phyloP scores from a whole-genome alignment of 2,888 invertebrate genomes.

The Tromatobia lineatoria region DNA sequence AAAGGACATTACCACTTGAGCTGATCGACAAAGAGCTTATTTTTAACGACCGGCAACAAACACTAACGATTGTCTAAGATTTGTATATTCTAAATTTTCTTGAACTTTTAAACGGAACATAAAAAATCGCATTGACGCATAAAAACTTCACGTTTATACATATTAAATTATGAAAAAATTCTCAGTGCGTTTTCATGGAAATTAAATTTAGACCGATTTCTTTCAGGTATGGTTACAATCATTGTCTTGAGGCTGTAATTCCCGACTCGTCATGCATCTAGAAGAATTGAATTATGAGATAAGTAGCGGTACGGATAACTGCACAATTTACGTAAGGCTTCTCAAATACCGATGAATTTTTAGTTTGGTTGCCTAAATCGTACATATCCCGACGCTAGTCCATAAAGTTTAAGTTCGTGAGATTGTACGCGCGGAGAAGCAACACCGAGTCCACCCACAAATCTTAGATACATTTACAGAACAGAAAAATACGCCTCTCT shows the following conservation, averaged over 20 bases:
- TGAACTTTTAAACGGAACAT: too few relatives aligned
- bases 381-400: conserved; percentile 79
- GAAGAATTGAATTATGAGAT: conserved; percentile 47
- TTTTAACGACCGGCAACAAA: too few relatives aligned
- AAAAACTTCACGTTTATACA: too few relatives aligned
- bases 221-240: conserved; percentile 84
- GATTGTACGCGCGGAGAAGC: conserved; percentile 58
- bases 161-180: not conserved
- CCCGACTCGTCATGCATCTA: conserved; percentile 1
- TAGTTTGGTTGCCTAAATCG: conserved; percentile 50
- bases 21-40: too few relatives aligned
- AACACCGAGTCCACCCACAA: conserved; percentile 31
- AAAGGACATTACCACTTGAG: too few relatives aligned
- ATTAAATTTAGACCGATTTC: conserved; percentile 45
- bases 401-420: conserved; percentile 72
- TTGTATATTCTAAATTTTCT: too few relatives aligned
- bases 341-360: conserved; percentile 59
- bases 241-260: conserved; percentile 82
- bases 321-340: conserved; percentile 70
- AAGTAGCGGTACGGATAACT: conserved; percentile 61
- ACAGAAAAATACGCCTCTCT: conserved; percentile 44
- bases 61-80: too few relatives aligned
- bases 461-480: conserved; percentile 52
- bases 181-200: not conserved
- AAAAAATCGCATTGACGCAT: too few relatives aligned